Evolutionary conservation across 2,888 invertebrate genomes (phyloP).

Genomic region (Hetaerina titia): DNA sequence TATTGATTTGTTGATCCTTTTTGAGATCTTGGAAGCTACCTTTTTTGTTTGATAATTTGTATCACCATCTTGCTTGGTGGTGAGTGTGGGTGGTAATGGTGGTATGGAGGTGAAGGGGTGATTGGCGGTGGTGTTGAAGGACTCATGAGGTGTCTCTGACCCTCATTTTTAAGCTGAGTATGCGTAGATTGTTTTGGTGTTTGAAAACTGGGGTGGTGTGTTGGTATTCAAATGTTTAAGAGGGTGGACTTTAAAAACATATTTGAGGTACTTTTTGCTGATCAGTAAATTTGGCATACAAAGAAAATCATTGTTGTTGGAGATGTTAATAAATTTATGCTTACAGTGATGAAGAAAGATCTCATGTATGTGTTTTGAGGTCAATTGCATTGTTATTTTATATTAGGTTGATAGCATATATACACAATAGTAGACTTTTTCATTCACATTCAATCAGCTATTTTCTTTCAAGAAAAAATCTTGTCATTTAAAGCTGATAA

Average conservation of each 20-base stretch:
- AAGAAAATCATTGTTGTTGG: constrained; percentile 29
- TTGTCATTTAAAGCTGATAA: not conserved
- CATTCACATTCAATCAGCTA: not conserved
- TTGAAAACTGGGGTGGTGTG: constrained; percentile 76
- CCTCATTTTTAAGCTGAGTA: constrained; percentile 57
- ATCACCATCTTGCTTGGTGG: constrained; percentile 75
- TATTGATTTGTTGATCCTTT: constrained; percentile 32
- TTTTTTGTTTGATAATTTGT: constrained; percentile 79
- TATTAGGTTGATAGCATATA: constrained; percentile 38
- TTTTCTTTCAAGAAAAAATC: not conserved
- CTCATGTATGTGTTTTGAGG: constrained; percentile 28
- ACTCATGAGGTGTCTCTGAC: constrained; percentile 13
- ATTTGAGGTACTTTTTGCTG: constrained; percentile 45
- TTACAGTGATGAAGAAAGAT: constrained; percentile 36
- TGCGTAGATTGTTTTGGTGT: constrained; percentile 69
- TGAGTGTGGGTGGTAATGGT: constrained; percentile 72
- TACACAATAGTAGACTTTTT: not conserved
- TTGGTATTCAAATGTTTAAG: constrained; percentile 85
- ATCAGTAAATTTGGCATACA: constrained; percentile 26
- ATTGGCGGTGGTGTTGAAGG: constrained; percentile 49
- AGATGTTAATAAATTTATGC: constrained; percentile 7
- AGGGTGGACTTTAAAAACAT: constrained; percentile 46
- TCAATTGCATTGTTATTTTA: constrained; percentile 19
- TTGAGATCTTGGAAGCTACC: constrained; percentile 75
- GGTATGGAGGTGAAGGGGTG: constrained; percentile 49